phyloP scores from a whole-genome alignment of 1,140 invertebrate genomes.

The Orius laevigatus region DNA sequence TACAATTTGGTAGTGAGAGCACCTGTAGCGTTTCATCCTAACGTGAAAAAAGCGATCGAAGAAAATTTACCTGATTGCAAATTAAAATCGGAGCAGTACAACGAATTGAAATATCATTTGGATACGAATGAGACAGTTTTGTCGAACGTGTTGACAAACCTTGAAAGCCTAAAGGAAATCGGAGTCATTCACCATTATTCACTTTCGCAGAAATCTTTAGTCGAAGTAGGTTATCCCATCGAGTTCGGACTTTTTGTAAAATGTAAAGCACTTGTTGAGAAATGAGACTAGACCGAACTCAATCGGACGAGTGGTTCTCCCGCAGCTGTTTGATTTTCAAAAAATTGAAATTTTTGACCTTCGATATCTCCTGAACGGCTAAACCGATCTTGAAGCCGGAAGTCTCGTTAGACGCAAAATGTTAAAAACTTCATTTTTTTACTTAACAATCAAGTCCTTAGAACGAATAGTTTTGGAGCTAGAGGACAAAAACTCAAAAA shows the following conservation, averaged over 20 bases:
- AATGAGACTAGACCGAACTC: neutral
- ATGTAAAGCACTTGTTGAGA: neutral
- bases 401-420: no score
- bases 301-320: neutral
- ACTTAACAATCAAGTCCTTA: no score
- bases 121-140: neutral
- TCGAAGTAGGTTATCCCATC: conserved; percentile 31
- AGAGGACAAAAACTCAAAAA: no score
- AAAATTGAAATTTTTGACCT: no score
- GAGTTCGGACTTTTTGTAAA: neutral
- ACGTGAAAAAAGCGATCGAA: conserved; percentile 20
- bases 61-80: conserved; percentile 21
- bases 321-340: neutral
- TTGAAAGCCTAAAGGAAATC: conserved; percentile 28
- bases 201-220: conserved; percentile 42
- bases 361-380: no score
- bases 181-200: conserved; percentile 38
- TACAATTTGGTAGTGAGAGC: conserved; percentile 38
- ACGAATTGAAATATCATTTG: conserved; percentile 17
- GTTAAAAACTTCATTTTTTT: neutral
- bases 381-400: no score
- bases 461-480: no score
- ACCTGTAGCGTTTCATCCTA: conserved; percentile 13
- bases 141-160: conserved; percentile 26
- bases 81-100: conserved; percentile 18